Conservation (phyloP, 2,797 vertebrate species). For the Myotis findleyi region DNA sequence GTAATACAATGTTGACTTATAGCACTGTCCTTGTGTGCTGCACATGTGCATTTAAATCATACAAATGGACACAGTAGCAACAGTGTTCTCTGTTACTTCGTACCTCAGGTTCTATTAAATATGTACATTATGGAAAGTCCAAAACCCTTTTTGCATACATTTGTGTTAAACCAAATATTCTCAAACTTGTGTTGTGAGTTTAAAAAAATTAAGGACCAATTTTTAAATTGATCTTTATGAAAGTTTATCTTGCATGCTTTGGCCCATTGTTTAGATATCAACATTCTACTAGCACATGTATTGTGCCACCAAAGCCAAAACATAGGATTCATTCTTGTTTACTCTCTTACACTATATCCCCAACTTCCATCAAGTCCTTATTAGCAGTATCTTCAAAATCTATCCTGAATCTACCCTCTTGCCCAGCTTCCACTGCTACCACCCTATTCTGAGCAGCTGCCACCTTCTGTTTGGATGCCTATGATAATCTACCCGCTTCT, state of each 20-base stretch:
- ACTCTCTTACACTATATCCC: not conserved
- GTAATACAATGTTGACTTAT: not conserved
- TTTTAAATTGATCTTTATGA: not conserved
- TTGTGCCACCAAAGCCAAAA: not conserved
- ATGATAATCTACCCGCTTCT: not conserved
- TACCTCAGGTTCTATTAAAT: not conserved
- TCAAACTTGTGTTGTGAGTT: not conserved
- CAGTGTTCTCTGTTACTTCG: constrained; percentile 49
- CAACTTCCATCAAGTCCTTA: not conserved
- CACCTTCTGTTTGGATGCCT: not conserved
- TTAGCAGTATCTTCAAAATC: not conserved
- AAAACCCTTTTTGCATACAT: not conserved
- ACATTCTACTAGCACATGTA: not conserved
- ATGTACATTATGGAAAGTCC: not conserved
- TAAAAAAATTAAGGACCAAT: not conserved
- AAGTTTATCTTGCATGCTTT: not conserved
- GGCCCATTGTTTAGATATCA: not conserved
- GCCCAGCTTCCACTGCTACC: not conserved
- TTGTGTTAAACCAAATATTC: not conserved
- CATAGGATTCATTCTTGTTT: not conserved
- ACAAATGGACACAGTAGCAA: not conserved
- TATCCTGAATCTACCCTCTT: not conserved
- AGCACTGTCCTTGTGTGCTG: not conserved
- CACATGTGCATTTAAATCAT: not conserved
- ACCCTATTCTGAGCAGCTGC: not conserved